phyloP scores from a whole-genome alignment of 1,140 invertebrate species.

The Lepidurus couesii region DNA sequence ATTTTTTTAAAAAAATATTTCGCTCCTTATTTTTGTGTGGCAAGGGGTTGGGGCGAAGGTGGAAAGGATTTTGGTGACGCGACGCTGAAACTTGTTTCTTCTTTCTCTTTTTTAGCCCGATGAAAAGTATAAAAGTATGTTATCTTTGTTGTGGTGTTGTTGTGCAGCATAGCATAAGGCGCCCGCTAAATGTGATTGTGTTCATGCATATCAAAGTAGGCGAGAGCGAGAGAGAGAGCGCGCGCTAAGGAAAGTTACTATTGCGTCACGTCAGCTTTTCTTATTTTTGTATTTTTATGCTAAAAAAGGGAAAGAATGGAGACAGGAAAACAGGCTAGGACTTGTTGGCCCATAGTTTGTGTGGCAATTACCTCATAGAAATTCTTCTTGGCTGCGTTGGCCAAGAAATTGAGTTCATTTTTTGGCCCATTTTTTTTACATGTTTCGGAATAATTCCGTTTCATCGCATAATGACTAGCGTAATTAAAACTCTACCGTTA shows the following conservation, averaged over 20 bases:
- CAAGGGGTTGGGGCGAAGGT: background rate
- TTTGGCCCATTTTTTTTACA: background rate
- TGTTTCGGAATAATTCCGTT: no score
- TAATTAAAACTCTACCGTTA: no score
- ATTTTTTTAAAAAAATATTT: no score
- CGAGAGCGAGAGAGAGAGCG: background rate
- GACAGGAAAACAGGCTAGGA: background rate
- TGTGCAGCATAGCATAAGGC: slow-evolving; percentile 3
- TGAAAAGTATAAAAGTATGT: no score
- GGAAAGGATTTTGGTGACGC: background rate
- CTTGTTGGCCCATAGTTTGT: background rate
- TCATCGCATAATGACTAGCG: no score
- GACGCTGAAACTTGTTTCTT: background rate
- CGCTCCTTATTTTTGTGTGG: background rate
- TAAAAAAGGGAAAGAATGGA: background rate
- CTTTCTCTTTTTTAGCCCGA: background rate
- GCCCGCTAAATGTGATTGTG: slow-evolving; percentile 4
- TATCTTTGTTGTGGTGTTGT: background rate
- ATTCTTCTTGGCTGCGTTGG: background rate
- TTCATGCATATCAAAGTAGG: slow-evolving; percentile 10
- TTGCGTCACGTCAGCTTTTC: background rate
- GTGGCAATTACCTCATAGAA: background rate
- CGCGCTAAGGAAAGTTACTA: background rate
- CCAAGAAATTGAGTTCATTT: background rate
- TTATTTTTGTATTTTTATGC: background rate